phyloP scores from a whole-genome alignment of 2,797 vertebrate species.

The Alfaro cultratus region DNA sequence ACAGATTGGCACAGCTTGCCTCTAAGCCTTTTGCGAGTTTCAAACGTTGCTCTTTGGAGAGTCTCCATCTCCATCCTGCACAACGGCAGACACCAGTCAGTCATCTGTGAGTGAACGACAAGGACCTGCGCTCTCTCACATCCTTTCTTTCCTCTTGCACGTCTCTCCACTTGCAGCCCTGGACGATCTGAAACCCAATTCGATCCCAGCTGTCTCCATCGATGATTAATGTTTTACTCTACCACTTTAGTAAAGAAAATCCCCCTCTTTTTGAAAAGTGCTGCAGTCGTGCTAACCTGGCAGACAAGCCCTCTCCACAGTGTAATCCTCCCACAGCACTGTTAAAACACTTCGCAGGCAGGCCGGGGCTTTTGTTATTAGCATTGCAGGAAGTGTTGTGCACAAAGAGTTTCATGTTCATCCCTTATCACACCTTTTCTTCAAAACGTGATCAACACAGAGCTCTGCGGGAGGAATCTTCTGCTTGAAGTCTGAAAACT shows the following conservation, averaged over 20 bases:
- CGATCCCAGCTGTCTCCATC: slow-evolving; percentile 67
- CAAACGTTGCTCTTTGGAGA: slow-evolving; percentile 44
- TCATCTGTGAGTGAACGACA: slow-evolving; percentile 34
- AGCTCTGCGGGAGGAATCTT: slow-evolving; percentile 19
- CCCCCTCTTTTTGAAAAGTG: slow-evolving; percentile 54
- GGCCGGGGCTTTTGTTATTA: slow-evolving; percentile 29
- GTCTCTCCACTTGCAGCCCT: slow-evolving; percentile 42
- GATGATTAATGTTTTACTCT: slow-evolving; percentile 64
- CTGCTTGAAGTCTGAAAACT: background rate
- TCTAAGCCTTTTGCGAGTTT: slow-evolving; percentile 48
- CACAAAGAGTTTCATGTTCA: slow-evolving; percentile 30
- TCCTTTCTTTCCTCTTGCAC: slow-evolving; percentile 42
- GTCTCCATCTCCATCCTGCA: slow-evolving; percentile 30
- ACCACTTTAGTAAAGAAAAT: slow-evolving; percentile 55
- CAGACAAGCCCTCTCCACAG: slow-evolving; percentile 28
- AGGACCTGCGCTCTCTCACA: slow-evolving; percentile 32
- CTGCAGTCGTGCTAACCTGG: slow-evolving; percentile 36
- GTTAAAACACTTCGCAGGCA: slow-evolving; percentile 43
- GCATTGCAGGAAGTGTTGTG: slow-evolving; percentile 11
- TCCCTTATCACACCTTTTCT: slow-evolving; percentile 9
- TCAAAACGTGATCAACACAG: slow-evolving; percentile 14
- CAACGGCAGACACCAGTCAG: slow-evolving; percentile 53
- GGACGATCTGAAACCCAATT: slow-evolving; percentile 56
- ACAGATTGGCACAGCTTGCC: slow-evolving; percentile 59
- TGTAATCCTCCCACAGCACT: slow-evolving; percentile 22